Percentiles rank a stretch among this genome's conserved stretches.
Evolutionary conservation across 2,888 invertebrate species (phyloP).

Genomic region (Didymodactylos carnosus): DNA sequence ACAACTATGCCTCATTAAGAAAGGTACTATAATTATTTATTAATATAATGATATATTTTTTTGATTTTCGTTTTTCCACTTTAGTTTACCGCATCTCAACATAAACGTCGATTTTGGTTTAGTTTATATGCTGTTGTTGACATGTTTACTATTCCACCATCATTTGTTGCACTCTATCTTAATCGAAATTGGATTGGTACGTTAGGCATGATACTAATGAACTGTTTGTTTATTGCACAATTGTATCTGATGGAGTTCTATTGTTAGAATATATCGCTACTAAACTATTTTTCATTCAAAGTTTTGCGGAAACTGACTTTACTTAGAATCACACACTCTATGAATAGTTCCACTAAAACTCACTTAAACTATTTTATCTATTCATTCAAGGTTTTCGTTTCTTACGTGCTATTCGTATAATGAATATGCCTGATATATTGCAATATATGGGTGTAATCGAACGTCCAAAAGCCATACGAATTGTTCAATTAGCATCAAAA

Average conservation of each 20-base stretch:
- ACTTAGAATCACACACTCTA: too few species aligned
- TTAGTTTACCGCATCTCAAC: constrained; percentile 99
- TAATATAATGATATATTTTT: too few species aligned
- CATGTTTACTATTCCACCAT: constrained; percentile 99
- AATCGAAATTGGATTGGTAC: constrained; percentile 99
- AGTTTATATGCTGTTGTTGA: constrained; percentile 99
- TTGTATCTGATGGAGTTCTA: too few species aligned
- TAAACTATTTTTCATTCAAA: too few species aligned
- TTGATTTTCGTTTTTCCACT: constrained; percentile 17
- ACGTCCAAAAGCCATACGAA: constrained; percentile 97
- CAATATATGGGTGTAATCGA: constrained; percentile 99
- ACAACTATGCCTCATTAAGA: too few species aligned
- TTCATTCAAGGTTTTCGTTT: constrained; percentile 70
- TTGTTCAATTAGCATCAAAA: constrained; percentile 98
- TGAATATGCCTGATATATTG: constrained; percentile 99
- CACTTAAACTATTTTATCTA: not conserved
- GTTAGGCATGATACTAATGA: constrained; percentile 26
- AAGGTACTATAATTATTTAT: too few species aligned
- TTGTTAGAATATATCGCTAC: too few species aligned
- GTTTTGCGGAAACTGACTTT: too few species aligned
- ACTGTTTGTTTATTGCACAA: too few species aligned
- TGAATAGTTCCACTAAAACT: not conserved
- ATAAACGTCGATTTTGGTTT: constrained; percentile 99
- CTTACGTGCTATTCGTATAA: constrained; percentile 93
- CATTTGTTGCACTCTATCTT: constrained; percentile 99